phyloP scores from a whole-genome alignment of 2,797 vertebrate species.

The Phalanger gymnotis region DNA sequence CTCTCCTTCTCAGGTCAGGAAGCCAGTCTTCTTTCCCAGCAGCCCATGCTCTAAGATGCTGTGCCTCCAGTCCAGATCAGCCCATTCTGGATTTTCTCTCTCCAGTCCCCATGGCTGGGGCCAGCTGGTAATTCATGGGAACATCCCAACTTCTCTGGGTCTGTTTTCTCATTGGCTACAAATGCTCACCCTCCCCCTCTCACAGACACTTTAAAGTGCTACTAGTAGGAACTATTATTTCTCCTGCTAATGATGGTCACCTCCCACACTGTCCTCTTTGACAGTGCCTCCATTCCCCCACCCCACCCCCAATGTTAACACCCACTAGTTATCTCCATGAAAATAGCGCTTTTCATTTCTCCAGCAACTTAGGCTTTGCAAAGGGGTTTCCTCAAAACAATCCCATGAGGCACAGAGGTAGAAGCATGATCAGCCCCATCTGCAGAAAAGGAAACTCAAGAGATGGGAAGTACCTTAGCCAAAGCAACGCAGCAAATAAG shows the following conservation, averaged over 20 bases:
- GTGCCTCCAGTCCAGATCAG: neutral
- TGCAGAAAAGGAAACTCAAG: neutral
- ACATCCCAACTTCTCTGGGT: neutral
- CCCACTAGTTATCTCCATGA: neutral
- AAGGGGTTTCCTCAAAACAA: neutral
- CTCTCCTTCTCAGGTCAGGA: neutral
- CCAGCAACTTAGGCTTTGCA: neutral
- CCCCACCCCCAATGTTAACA: neutral
- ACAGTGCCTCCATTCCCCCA: neutral
- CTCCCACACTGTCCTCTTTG: neutral
- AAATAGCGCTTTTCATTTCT: neutral
- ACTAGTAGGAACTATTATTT: neutral
- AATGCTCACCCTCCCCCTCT: neutral
- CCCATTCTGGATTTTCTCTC: neutral
- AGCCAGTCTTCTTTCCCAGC: neutral
- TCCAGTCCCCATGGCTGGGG: neutral
- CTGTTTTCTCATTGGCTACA: neutral
- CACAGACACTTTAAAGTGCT: neutral
- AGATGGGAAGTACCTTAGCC: neutral
- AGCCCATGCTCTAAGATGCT: neutral
- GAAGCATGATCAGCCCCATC: neutral
- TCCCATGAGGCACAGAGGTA: neutral
- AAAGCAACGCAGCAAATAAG: neutral
- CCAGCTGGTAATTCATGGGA: neutral
- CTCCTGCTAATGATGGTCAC: neutral